Conservation (phyloP, 2,888 invertebrate genomes). For the Blastobasis adustella region DNA sequence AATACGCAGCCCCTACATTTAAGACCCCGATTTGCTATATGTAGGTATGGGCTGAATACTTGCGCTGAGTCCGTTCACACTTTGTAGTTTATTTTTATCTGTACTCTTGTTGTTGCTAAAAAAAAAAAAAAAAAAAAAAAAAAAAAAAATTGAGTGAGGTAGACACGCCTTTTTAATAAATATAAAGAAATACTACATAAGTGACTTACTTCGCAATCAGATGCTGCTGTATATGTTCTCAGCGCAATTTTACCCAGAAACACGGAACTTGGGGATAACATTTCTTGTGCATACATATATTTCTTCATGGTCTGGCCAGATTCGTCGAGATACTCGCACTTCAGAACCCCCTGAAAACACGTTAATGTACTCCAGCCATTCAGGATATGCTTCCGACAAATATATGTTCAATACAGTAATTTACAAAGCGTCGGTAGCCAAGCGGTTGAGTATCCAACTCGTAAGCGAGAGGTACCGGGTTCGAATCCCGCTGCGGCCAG, state of each 20-base stretch:
- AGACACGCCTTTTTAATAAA: no score
- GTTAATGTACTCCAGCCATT: neutral
- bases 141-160: no score
- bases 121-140: no score
- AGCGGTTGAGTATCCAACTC: no score
- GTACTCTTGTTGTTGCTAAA: no score
- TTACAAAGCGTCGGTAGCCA: no score
- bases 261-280: slow-evolving; percentile 33
- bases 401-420: neutral
- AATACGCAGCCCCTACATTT: no score
- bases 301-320: slow-evolving; percentile 26
- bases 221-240: slow-evolving; percentile 32
- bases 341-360: slow-evolving; percentile 33
- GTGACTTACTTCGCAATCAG: slow-evolving; percentile 46
- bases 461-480: no score
- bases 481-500: no score
- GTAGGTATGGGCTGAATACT: neutral
- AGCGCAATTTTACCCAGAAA: slow-evolving; percentile 35
- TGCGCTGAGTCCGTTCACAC: neutral
- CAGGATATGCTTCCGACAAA: neutral
- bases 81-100: neutral
- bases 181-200: no score
- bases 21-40: neutral
- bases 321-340: slow-evolving; percentile 36
- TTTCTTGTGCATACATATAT: slow-evolving; percentile 26